Base-by-base conservation (phyloP, 2,113 vertebrate genomes). In the Fulmarus glacialis region DNA sequence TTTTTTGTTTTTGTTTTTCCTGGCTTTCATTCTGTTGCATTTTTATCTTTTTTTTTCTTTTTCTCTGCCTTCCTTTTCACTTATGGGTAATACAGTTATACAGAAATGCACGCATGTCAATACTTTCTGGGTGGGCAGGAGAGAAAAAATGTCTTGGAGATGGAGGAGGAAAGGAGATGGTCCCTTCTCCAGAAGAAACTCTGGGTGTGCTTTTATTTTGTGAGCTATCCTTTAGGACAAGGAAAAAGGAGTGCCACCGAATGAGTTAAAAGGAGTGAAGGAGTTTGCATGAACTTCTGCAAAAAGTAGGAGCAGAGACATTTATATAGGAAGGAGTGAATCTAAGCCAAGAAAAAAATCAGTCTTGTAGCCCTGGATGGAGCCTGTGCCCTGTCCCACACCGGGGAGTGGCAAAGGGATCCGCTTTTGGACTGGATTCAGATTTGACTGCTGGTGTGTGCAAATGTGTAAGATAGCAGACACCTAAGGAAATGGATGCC, bases 341-440 rank as follows among this genome's bases (percentile, higher is more conserved):
- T 34, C 36, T 70, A 43, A 58, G 42, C 14, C 30, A 56, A 29
- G 24, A 50, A 93, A 38, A 68, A 80, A 38, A 13, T 20, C 10
- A 48, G 5, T 32, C 58, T 30, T 64, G 23, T 43, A 36, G 40
- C 13, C 34, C 17, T 55, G 38, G 36, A 38, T 3, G 15, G 52
- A 55, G 43, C 4, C 22, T 17, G 34, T 66, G 56, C 19, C 11
- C 48, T 60, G 45, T 34, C 27, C 14, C 43, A 20, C 14, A 26
- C 10, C 0, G 0, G 27, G 8, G 6, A 40, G 11, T 7, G 8
- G 34, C 24, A 52, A 22, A 26, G 50, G 20, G 12, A 24, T 82
- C 16, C 19, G 20, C 20, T 34, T 78, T 36, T 38, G 45, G 45
- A 26, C 12, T 34, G 38, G 24, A 50, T 68, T 80, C 38, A 58